phyloP scores from a whole-genome alignment of 1,140 invertebrate species.

The Limonius californicus region DNA sequence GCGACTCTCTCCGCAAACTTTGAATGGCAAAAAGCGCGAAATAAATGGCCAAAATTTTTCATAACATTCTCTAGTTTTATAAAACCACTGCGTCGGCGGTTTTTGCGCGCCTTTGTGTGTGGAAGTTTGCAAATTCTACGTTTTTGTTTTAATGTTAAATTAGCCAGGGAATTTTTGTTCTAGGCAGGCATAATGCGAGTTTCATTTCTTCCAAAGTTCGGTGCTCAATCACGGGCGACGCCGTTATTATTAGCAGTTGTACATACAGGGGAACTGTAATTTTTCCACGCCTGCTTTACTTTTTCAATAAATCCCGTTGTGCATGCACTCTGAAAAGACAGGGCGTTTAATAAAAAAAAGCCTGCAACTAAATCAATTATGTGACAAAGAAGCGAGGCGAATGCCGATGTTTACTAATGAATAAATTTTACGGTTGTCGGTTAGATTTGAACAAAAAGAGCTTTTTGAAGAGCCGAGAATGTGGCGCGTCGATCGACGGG shows the following conservation, averaged over 20 bases:
- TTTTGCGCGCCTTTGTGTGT: slow-evolving; percentile 6
- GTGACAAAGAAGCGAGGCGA: slow-evolving; percentile 8
- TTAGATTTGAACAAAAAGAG: slow-evolving; percentile 10
- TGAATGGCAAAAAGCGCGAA: slow-evolving; percentile 3
- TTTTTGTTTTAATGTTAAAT: slow-evolving; percentile 6
- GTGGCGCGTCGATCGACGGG: background rate
- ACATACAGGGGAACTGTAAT: background rate
- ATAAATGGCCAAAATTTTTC: slow-evolving; percentile 9
- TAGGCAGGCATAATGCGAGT: background rate
- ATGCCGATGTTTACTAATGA: slow-evolving; percentile 12
- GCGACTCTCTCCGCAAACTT: slow-evolving; percentile 1
- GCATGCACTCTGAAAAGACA: background rate
- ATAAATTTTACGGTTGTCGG: slow-evolving; percentile 12
- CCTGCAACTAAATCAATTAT: slow-evolving; percentile 10
- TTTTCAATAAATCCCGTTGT: slow-evolving; percentile 5
- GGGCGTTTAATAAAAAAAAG: slow-evolving; percentile 9
- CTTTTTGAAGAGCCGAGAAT: background rate
- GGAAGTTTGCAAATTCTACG: background rate
- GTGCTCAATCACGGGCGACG: background rate
- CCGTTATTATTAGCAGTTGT: too few species aligned
- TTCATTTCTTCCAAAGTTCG: background rate
- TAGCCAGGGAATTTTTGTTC: background rate
- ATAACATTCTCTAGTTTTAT: slow-evolving; percentile 5
- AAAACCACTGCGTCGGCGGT: background rate
- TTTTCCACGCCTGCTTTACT: background rate